phyloP scores from a whole-genome alignment of 2,888 invertebrate genomes.

The Opisthograptis luteolata region DNA sequence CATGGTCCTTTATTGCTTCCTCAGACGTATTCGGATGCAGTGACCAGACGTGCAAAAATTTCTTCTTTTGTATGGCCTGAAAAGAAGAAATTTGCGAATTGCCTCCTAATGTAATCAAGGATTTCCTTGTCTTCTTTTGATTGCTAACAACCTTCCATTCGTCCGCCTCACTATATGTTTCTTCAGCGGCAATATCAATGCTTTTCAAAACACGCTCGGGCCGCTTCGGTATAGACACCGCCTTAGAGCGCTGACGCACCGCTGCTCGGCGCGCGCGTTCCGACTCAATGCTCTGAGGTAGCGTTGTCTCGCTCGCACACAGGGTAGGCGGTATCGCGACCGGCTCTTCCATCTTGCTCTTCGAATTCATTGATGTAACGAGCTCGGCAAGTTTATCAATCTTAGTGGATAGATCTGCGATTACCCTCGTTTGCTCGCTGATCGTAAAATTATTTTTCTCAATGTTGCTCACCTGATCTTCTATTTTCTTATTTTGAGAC shows the following conservation, averaged over 20 bases:
- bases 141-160: neutral
- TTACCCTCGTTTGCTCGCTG: neutral
- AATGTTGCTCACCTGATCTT: neutral
- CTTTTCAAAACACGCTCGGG: neutral
- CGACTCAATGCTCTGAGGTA: neutral
- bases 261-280: neutral
- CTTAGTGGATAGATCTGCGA: neutral
- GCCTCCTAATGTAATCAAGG: neutral
- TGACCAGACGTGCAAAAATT: neutral
- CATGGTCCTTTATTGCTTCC: neutral
- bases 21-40: neutral
- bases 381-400: too few relatives aligned
- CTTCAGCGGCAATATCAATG: neutral
- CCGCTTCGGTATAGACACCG: neutral
- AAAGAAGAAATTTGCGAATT: too few relatives aligned
- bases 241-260: neutral
- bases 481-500: neutral
- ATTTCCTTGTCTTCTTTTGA: neutral
- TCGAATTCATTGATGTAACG: too few relatives aligned
- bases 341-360: neutral
- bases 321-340: neutral
- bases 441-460: neutral
- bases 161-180: neutral
- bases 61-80: neutral
- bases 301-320: neutral